Base-by-base conservation (phyloP, 2,113 vertebrate species). In the Cercocebus atys region DNA sequence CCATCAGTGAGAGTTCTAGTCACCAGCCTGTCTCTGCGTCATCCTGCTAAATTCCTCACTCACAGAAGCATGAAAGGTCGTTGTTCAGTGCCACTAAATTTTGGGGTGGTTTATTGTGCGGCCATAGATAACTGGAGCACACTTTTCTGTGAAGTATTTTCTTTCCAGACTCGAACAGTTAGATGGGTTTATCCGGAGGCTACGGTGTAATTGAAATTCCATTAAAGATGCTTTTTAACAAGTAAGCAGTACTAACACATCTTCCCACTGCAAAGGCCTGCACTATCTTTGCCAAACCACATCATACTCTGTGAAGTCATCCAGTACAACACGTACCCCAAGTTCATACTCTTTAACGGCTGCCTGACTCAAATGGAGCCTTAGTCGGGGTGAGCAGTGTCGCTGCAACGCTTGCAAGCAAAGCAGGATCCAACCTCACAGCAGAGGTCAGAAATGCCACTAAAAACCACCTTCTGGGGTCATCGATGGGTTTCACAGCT, bases 221-320 rank as follows among this genome's bases (percentile, higher is more conserved):
- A 97, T 94, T 90, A 88, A 92, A 93, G 90, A 94, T 55, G 89
- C 86, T 84, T 93, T 90, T 55, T 55, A 75, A 84, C 64, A 95
- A 94, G 90, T 30, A 87, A 68, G 55, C 0, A 35, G n/a, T 47
- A 80, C 78, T 47, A 84, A 85, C 27, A 25, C 2, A 32, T 75
- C 55, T 80, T 82, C 75, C 27, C 8, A 6, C n/a, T 80, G 84
- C 47, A 79, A 45, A 93, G 52, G 55, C 20, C 47, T n/a, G 75
- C 8, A 16, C 12, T 8, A 14, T 90, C 85, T 89, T 64, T 80
- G 85, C 73, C 92, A 90, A 75, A 70, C n/a, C 55, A n/a, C 38
- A 52, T 35, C 40, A 55, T 40, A 38, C 0, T 2, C 16, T 43
- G 35, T 20, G 75, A 75, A 22, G 16, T 35, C n/a, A n/a, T 68